Percentiles rank a stretch among this genome's conserved stretches.
phyloP scores from a whole-genome alignment of 2,888 invertebrate species.

The Bembecia ichneumoniformis region DNA sequence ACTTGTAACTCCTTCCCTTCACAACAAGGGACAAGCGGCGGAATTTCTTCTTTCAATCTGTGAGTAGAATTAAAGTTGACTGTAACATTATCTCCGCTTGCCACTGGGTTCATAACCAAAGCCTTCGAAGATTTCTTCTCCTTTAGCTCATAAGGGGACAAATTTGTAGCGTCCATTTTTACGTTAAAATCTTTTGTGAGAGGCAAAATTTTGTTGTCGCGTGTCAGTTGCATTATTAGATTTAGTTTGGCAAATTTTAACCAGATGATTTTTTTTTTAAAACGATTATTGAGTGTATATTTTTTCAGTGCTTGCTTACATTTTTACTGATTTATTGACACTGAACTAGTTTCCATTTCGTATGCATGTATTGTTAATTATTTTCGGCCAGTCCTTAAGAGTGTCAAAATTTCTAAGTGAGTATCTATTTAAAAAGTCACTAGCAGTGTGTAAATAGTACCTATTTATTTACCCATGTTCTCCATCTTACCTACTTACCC shows the following conservation, averaged over 20 bases:
- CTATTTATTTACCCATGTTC: too few species aligned
- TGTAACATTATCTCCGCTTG: slow-evolving; percentile 59
- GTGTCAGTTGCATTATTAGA: slow-evolving; percentile 47
- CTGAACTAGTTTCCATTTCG: slow-evolving; percentile 32
- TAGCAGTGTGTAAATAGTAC: too few species aligned
- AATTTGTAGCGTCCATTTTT: slow-evolving; percentile 12
- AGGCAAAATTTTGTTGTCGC: slow-evolving; percentile 34
- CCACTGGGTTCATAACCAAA: slow-evolving; percentile 55
- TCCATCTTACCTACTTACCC: too few species aligned
- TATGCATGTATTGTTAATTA: too few species aligned
- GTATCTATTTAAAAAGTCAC: too few species aligned
- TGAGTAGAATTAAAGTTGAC: slow-evolving; percentile 44
- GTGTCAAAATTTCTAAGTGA: too few species aligned
- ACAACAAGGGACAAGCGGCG: slow-evolving; percentile 55
- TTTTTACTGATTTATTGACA: slow-evolving; percentile 45
- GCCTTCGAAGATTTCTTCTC: slow-evolving; percentile 48
- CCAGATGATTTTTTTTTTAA: background rate
- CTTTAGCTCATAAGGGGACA: slow-evolving; percentile 38
- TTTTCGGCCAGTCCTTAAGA: too few species aligned
- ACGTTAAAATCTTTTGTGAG: slow-evolving; percentile 27
- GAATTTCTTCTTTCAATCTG: slow-evolving; percentile 50
- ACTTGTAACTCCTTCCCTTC: slow-evolving; percentile 59
- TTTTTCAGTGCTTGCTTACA: slow-evolving; percentile 36
- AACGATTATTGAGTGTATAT: slow-evolving; percentile 13
- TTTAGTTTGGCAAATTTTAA: slow-evolving; percentile 6